Percentiles rank a stretch among this genome's conserved stretches.
Conservation (phyloP, 2,888 invertebrate species). For the Seira sanloemensis region DNA sequence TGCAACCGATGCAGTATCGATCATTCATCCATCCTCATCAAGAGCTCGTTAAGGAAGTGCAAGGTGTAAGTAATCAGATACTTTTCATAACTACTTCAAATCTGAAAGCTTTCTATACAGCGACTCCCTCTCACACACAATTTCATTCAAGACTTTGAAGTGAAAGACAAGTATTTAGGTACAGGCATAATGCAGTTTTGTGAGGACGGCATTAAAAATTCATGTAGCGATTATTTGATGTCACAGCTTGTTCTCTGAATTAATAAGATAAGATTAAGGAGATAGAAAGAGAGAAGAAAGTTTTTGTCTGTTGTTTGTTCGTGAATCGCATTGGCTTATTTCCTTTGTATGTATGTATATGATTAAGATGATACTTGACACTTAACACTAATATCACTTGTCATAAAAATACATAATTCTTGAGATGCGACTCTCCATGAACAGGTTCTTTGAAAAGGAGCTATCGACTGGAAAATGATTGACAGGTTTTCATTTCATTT, state of each 20-base stretch:
- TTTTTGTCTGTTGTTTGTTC: constrained; percentile 12
- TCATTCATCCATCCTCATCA: constrained; percentile 18
- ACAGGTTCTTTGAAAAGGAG: constrained; percentile 1
- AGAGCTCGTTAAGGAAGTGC: constrained; percentile 4
- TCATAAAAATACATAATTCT: constrained; percentile 28
- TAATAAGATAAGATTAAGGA: constrained; percentile 32
- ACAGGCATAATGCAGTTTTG: no score
- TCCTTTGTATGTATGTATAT: constrained; percentile 2
- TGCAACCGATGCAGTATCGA: constrained; percentile 12
- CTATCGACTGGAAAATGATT: constrained; percentile 18
- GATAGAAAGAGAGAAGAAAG: constrained; percentile 8
- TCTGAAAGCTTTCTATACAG: not conserved
- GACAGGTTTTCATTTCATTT: not conserved
- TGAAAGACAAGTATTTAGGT: not conserved
- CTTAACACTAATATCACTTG: constrained; percentile 34
- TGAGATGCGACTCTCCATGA: not conserved
- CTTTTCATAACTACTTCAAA: no score
- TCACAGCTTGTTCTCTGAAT: constrained; percentile 24
- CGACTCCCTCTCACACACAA: not conserved
- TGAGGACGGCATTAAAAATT: constrained; percentile 1
- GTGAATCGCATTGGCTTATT: not conserved
- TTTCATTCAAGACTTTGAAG: not conserved
- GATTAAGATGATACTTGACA: constrained; percentile 51
- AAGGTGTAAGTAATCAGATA: constrained; percentile 12
- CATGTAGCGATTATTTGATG: not conserved